Evolutionary conservation across 2,797 vertebrate genomes (phyloP).

Genomic region (Esox masquinongy): DNA sequence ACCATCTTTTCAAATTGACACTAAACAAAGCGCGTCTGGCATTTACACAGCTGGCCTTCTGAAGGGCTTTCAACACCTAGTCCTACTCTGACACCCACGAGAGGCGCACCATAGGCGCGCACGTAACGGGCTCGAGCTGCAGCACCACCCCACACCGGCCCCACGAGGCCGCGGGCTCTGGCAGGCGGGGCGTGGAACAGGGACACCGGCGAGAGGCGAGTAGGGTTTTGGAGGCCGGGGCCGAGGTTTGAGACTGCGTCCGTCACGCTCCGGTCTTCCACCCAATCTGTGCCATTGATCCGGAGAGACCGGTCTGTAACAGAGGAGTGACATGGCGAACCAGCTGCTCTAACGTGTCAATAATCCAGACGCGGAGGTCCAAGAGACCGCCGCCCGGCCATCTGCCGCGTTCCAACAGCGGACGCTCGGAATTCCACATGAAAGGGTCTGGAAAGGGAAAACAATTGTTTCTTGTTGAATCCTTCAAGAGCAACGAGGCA

Average conservation of each 20-base stretch:
- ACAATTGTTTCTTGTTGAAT: no score
- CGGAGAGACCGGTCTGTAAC: slow-evolving; percentile 58
- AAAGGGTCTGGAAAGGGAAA: slow-evolving; percentile 27
- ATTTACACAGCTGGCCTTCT: neutral
- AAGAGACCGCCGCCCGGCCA: slow-evolving; percentile 59
- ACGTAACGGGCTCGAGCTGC: slow-evolving; percentile 58
- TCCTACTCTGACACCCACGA: neutral
- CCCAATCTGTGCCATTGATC: slow-evolving; percentile 61
- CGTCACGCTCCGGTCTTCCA: slow-evolving; percentile 68
- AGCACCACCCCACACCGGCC: slow-evolving; percentile 68
- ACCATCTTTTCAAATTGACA: no score
- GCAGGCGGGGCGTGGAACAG: slow-evolving; percentile 54
- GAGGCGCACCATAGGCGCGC: neutral
- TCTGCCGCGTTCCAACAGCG: slow-evolving; percentile 57
- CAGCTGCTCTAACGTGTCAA: slow-evolving; percentile 70
- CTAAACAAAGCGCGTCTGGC: neutral
- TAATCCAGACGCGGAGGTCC: slow-evolving; percentile 59
- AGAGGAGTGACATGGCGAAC: slow-evolving; percentile 71
- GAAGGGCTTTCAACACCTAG: neutral
- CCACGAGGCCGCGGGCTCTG: slow-evolving; percentile 18
- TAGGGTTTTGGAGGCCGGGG: slow-evolving; percentile 38
- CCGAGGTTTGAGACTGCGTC: slow-evolving; percentile 67
- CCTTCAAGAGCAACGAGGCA: no score
- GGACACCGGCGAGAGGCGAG: slow-evolving; percentile 24
- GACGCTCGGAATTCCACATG: neutral